Conservation (phyloP, 2,797 vertebrate genomes). For the Parambassis ranga region DNA sequence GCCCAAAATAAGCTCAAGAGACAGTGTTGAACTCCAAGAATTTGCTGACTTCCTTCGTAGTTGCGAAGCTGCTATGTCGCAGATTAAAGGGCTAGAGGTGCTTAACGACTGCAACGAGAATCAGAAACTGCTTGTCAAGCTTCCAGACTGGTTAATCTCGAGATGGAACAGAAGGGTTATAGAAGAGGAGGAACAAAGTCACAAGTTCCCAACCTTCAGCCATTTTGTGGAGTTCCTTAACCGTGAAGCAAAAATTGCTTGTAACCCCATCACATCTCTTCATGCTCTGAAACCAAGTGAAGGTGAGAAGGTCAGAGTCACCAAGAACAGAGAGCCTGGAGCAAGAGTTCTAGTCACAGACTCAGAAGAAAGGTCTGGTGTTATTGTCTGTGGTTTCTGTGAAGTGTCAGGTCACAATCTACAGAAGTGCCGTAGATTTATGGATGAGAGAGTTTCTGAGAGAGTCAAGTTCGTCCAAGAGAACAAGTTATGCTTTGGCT, state of each 20-base stretch:
- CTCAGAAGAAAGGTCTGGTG: neutral
- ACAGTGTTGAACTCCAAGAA: neutral
- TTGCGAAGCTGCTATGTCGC: neutral
- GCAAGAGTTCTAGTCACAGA: neutral
- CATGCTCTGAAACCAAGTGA: neutral
- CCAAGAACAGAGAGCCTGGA: neutral
- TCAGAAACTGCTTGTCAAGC: neutral
- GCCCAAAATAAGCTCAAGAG: neutral
- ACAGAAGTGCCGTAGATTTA: slow-evolving; percentile 18
- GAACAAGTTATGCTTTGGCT: slow-evolving; percentile 43
- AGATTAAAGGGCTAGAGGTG: neutral
- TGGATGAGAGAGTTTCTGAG: slow-evolving; percentile 5
- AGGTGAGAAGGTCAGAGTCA: neutral
- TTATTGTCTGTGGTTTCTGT: neutral
- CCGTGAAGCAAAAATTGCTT: neutral
- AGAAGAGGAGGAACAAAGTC: neutral
- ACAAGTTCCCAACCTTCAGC: neutral
- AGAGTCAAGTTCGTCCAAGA: slow-evolving; percentile 24
- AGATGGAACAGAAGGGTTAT: neutral
- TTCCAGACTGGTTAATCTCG: neutral
- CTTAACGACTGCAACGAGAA: slow-evolving; percentile 9
- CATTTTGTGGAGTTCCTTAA: neutral
- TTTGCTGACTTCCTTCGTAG: slow-evolving; percentile 5
- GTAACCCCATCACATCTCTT: neutral
- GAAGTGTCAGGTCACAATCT: neutral